Base-by-base conservation (phyloP, 2,113 vertebrate genomes). In the Pionites leucogaster region DNA sequence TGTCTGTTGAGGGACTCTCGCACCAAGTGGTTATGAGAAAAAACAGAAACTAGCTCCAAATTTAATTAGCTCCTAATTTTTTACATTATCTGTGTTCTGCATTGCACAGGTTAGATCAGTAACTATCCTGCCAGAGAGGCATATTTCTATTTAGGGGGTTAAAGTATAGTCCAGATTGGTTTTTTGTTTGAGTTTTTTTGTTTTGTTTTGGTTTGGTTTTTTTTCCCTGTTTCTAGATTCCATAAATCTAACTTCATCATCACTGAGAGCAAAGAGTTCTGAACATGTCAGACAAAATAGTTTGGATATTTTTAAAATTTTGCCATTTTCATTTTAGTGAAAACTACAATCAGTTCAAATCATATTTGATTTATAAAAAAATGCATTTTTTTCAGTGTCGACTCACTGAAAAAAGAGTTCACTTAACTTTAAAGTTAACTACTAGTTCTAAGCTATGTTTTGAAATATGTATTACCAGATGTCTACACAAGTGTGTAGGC, bases 381-480 rank as follows among this genome's bases (percentile, higher is more conserved):
- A 3, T 8, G 3, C 18, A 17, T 63, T 77, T 92, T 81, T 81
- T 76, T 35, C 7, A 46, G 35, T 46, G 17, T 72, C 35, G 18
- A 24, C 19, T 59, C 52, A 37, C 11, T 47, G 35, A 52, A 81
- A 69, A 75, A 68, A 55, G 49, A 31, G 10, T 65, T 80, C 1
- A 18, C 50, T 91, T 55, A 13, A 3, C 7, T 69, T 89, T 87
- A 69, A 91, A 74, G 41, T 59, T 33, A 86, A 89, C 37, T 18
- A 27, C 15, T 86, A 12, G 4, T 69, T 77, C 37, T 81, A 89
- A 93, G 52, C 69, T 52, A 69, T 33, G 1, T 65, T 80, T 80
- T 92, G 9, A 91, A 93, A 77, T 65, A 72, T 24, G 23, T 77
- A 17, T 49, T 86, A 39, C 35, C 69, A 79, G 82, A 33, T 86